phyloP scores from a whole-genome alignment of 37 sponge, comb jelly and placozoan species.

The Spongia lamella region DNA sequence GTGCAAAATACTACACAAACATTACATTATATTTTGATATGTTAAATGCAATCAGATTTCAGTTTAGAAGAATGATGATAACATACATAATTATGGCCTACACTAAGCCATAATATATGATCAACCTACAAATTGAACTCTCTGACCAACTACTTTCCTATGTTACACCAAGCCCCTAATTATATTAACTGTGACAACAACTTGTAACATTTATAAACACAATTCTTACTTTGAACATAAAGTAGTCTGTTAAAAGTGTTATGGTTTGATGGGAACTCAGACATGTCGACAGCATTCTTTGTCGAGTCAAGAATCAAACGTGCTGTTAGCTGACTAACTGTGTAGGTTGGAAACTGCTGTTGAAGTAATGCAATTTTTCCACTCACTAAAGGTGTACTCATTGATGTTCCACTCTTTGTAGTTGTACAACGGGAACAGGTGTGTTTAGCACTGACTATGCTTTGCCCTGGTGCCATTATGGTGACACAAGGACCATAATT shows the following conservation, averaged over 20 bases:
- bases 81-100: no score
- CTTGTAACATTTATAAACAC: no score
- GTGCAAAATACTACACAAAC: no score
- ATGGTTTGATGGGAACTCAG: no score
- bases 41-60: no score
- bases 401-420: constrained; percentile 62
- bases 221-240: constrained; percentile 37
- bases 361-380: constrained; percentile 60
- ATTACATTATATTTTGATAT: no score
- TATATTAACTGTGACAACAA: no score
- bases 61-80: no score
- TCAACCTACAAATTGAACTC: no score
- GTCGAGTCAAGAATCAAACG: constrained; percentile 16
- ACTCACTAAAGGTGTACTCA: constrained; percentile 67
- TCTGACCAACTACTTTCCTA: no score
- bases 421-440: constrained; percentile 39
- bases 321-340: constrained; percentile 35
- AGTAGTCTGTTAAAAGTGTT: constrained; percentile 59
- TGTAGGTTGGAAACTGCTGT: constrained; percentile 42
- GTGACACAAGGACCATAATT: constrained; percentile 71
- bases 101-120: no score
- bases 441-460: constrained; percentile 49
- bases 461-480: constrained; percentile 68
- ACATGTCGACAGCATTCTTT: constrained; percentile 4
- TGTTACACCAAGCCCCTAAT: no score